These are phyloP conservation scores for Drosophila pseudoobscura DNA, from an alignment of 1,140 invertebrate genomes.

Conservation along the genomic window DNA sequence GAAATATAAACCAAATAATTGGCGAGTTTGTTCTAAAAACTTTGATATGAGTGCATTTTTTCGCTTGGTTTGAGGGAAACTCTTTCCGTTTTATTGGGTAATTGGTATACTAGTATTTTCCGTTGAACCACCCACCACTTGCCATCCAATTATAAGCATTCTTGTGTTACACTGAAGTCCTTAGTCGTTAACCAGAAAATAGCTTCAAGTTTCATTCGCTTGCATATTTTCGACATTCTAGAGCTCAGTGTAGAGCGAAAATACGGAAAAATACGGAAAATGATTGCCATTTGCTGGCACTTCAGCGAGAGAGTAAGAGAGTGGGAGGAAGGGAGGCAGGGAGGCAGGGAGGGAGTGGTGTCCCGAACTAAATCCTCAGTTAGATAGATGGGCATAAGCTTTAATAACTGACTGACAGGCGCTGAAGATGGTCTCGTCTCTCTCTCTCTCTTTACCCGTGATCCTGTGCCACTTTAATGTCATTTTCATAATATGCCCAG, in stretches of 20 bases:
- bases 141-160: constrained; percentile 32
- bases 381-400: constrained; percentile 49
- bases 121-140: background rate
- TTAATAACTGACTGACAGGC: constrained; percentile 58
- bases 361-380: constrained; percentile 23
- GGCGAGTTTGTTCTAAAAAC: too few relatives aligned
- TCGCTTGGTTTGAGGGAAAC: too few relatives aligned
- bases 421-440: background rate
- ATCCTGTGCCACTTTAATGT: constrained; percentile 64
- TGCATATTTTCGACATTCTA: background rate
- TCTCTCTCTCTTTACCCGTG: constrained; percentile 3
- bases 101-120: too few relatives aligned
- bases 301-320: constrained; percentile 6
- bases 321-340: background rate
- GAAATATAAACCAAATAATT: too few relatives aligned
- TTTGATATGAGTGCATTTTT: too few relatives aligned
- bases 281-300: constrained; percentile 45
- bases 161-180: background rate
- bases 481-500: constrained; percentile 74
- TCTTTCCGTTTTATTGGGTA: too few relatives aligned
- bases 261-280: background rate
- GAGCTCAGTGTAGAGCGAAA: background rate
- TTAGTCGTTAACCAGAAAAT: constrained; percentile 19
- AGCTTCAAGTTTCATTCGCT: constrained; percentile 3
- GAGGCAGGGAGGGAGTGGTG: background rate